Evolutionary conservation across 1,140 invertebrate genomes (phyloP).

Genomic region (Planococcus citri): DNA sequence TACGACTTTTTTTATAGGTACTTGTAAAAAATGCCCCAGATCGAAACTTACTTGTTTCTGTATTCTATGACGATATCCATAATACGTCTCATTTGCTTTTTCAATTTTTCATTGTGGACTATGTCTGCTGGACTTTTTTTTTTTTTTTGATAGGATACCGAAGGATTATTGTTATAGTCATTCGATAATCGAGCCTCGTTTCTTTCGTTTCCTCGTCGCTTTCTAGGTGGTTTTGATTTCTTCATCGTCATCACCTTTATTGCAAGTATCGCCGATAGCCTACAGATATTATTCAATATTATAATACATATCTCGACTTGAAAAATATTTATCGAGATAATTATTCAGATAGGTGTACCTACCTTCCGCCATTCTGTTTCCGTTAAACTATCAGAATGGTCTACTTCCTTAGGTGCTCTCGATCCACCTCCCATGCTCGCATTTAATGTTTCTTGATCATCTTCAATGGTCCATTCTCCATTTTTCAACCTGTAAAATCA

Average conservation of each 20-base stretch:
- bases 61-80: constrained; percentile 71
- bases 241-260: constrained; percentile 61
- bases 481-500: constrained; percentile 34
- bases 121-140: neutral
- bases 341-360: neutral
- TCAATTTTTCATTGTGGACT: constrained; percentile 35
- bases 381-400: constrained; percentile 90
- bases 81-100: constrained; percentile 66
- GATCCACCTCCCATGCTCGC: constrained; percentile 69
- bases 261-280: constrained; percentile 48
- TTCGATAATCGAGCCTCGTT: constrained; percentile 35
- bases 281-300: neutral
- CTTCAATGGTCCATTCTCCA: constrained; percentile 71
- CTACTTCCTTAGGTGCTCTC: constrained; percentile 89
- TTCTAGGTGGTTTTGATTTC: constrained; percentile 41
- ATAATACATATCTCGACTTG: too few species aligned
- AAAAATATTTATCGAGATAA: too few species aligned
- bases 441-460: constrained; percentile 54
- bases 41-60: constrained; percentile 40
- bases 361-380: constrained; percentile 95
- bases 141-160: neutral
- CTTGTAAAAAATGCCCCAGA: neutral
- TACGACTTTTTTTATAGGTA: too few species aligned
- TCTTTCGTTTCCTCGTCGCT: constrained; percentile 37
- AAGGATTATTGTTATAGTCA: constrained; percentile 17